Percentiles rank a stretch among this genome's conserved stretches.
Conservation (phyloP, 2,797 vertebrate genomes). For the Lerista edwardsae region DNA sequence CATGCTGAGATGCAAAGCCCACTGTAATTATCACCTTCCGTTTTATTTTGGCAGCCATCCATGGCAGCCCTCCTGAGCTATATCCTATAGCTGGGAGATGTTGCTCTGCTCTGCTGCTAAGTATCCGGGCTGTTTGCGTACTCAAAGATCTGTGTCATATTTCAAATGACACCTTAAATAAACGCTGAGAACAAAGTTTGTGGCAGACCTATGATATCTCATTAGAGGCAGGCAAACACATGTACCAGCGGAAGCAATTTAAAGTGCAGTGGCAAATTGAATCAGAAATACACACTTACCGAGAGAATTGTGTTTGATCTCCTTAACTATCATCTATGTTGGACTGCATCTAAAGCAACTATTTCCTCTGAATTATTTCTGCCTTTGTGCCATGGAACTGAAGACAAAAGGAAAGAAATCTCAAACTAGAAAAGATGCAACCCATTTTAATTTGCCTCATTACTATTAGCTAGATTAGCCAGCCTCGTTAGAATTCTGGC, state of each 20-base stretch:
- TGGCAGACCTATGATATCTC: slow-evolving; percentile 32
- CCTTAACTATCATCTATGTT: slow-evolving; percentile 12
- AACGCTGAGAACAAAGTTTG: slow-evolving; percentile 35
- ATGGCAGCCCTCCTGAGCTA: slow-evolving; percentile 22
- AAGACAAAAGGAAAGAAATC: slow-evolving; percentile 21
- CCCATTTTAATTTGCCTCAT: slow-evolving; percentile 13
- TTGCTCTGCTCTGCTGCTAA: not conserved
- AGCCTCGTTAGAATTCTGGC: not conserved
- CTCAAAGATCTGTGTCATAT: slow-evolving; percentile 4
- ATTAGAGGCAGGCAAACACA: slow-evolving; percentile 36
- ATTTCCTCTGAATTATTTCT: slow-evolving; percentile 16
- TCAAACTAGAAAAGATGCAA: not conserved
- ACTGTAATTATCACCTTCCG: slow-evolving; percentile 1
- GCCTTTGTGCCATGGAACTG: not conserved
- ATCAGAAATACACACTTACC: slow-evolving; percentile 36
- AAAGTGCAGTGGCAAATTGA: slow-evolving; percentile 27
- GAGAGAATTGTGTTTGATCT: slow-evolving; percentile 32
- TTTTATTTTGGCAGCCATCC: slow-evolving; percentile 1
- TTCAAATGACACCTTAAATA: slow-evolving; percentile 38
- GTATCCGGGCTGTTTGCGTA: not conserved
- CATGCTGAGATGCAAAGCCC: not conserved
- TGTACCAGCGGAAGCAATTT: slow-evolving; percentile 30
- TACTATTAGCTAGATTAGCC: not conserved
- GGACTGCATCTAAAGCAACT: slow-evolving; percentile 26
- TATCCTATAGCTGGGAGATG: not conserved